Percentiles rank a stretch among this genome's conserved stretches.
These are phyloP conservation scores for Zaprionus bogoriensis DNA, from an alignment of 2,888 invertebrate genomes.

Conservation along the genomic window DNA sequence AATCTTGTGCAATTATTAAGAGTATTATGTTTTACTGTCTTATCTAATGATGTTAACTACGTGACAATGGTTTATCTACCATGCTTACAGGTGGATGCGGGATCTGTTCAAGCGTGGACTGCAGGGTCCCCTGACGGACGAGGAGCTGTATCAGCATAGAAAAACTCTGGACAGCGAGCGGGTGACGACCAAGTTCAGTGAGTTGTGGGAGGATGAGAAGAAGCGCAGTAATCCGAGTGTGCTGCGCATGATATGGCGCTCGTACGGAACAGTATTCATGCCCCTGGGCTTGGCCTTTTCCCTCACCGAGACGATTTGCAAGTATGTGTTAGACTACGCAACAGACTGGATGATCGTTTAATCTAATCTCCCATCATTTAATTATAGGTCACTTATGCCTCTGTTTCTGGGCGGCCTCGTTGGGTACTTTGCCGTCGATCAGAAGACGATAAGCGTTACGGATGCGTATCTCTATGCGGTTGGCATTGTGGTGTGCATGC, in stretches of 20 bases:
- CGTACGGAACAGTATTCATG: conserved; percentile 82
- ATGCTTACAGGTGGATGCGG: conserved; percentile 83
- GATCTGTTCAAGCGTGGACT: conserved; percentile 84
- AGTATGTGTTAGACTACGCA: conserved; percentile 64
- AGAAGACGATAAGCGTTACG: conserved; percentile 83
- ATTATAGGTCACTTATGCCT: conserved; percentile 86
- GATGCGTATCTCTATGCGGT: conserved; percentile 88
- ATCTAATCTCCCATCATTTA: conserved; percentile 19
- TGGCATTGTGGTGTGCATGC: conserved; percentile 85
- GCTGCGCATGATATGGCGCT: conserved; percentile 81
- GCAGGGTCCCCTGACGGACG: conserved; percentile 83
- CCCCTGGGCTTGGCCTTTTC: conserved; percentile 77
- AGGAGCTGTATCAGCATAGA: conserved; percentile 85
- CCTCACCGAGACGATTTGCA: conserved; percentile 75
- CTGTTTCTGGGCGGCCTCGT: conserved; percentile 87
- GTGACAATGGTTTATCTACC: too few species aligned
- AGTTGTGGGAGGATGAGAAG: conserved; percentile 82
- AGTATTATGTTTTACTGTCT: neutral
- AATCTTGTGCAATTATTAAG: neutral
- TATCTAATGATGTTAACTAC: too few species aligned
- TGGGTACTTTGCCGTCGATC: conserved; percentile 85
- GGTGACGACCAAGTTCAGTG: conserved; percentile 83
- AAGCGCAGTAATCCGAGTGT: conserved; percentile 83
- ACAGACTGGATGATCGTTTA: neutral
- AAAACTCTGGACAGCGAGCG: conserved; percentile 84